These are phyloP conservation scores for Dendrophyllia cribrosa DNA, from an alignment of 64 coral and sea anemone species.

Conservation along the genomic window DNA sequence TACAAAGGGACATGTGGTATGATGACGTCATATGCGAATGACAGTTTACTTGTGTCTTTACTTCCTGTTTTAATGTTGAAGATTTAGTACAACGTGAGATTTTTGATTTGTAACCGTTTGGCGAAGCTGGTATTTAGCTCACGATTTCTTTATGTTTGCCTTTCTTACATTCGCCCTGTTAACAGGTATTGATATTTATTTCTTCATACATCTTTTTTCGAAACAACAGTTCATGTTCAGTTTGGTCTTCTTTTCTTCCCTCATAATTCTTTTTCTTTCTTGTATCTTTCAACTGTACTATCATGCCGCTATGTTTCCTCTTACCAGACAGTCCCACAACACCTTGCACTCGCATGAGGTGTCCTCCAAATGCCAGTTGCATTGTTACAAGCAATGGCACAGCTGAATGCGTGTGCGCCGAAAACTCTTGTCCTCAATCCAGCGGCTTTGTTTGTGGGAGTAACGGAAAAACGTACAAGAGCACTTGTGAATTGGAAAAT, in stretches of 20 bases:
- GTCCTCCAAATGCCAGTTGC: slow-evolving; percentile 68
- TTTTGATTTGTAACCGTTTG: too few species aligned
- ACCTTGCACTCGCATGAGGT: slow-evolving; percentile 57
- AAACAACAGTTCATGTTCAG: too few species aligned
- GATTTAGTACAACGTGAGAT: too few species aligned
- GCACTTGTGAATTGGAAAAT: slow-evolving; percentile 63
- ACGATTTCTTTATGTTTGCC: too few species aligned
- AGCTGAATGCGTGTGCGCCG: slow-evolving; percentile 71
- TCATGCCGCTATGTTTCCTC: not conserved
- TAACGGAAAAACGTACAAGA: slow-evolving; percentile 69
- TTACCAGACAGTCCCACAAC: slow-evolving; percentile 1
- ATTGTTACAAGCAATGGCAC: slow-evolving; percentile 28
- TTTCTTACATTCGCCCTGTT: too few species aligned
- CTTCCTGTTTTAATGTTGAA: too few species aligned
- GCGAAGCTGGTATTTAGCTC: too few species aligned
- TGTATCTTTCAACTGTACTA: not conserved
- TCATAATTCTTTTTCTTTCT: not conserved
- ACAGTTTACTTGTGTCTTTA: not conserved
- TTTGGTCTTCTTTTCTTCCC: not conserved
- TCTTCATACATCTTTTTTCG: too few species aligned
- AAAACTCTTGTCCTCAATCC: slow-evolving; percentile 16
- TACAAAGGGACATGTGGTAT: slow-evolving; percentile 82
- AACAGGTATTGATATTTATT: too few species aligned
- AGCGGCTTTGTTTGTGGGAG: slow-evolving; percentile 78
- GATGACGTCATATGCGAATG: not conserved